These are phyloP conservation scores for Camponotus vicinus DNA, from an alignment of 1,140 invertebrate genomes.

Conservation along the genomic window DNA sequence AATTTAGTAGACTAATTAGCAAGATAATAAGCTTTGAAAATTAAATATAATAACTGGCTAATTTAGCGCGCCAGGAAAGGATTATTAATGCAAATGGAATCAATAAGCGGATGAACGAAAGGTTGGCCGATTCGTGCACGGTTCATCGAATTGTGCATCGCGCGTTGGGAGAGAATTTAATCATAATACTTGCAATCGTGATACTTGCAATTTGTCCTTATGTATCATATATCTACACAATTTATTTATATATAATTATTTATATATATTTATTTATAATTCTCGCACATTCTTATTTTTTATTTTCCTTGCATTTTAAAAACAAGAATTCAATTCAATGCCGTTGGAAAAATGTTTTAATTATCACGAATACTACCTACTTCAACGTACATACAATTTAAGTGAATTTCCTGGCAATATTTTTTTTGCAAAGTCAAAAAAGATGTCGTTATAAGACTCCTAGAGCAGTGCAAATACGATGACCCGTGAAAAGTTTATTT, in stretches of 20 bases:
- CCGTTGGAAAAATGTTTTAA: constrained; percentile 5
- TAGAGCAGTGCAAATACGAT: constrained; percentile 40
- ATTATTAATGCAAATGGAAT: constrained; percentile 58
- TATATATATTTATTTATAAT: not conserved
- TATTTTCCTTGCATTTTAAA: not conserved
- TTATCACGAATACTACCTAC: not conserved
- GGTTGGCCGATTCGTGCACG: constrained; percentile 22
- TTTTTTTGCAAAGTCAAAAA: not conserved
- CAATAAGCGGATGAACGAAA: constrained; percentile 58
- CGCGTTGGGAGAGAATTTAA: constrained; percentile 22
- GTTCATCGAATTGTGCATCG: constrained; percentile 11
- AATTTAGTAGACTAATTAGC: constrained; percentile 52
- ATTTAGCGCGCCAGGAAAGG: constrained; percentile 43
- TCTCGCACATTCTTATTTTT: not conserved
- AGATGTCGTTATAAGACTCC: constrained; percentile 24
- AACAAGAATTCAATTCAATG: constrained; percentile 12
- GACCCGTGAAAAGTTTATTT: constrained; percentile 61
- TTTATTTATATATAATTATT: no score
- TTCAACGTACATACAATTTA: constrained; percentile 7
- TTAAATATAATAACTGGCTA: constrained; percentile 56
- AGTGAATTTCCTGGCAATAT: constrained; percentile 18
- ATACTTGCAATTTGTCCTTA: constrained; percentile 35
- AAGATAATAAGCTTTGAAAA: constrained; percentile 61
- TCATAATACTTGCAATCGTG: constrained; percentile 25
- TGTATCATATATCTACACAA: not conserved